phyloP scores from a whole-genome alignment of 1,140 invertebrate genomes.

The Drosophila pallidifrons region DNA sequence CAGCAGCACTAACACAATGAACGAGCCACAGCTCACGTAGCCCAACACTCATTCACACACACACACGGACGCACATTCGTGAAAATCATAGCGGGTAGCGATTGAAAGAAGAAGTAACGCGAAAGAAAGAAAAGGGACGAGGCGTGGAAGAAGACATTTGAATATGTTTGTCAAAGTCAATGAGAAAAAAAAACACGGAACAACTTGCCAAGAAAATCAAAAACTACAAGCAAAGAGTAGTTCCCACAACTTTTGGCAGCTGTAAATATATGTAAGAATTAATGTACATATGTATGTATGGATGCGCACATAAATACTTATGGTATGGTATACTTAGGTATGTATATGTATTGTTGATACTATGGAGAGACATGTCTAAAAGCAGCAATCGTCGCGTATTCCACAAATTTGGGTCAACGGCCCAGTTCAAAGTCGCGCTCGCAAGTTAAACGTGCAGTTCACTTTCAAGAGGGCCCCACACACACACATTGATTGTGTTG shows the following conservation, averaged over 20 bases:
- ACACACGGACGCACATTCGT: slow-evolving; percentile 37
- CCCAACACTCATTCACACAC: slow-evolving; percentile 46
- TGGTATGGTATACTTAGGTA: not conserved
- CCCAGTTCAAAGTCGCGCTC: slow-evolving; percentile 67
- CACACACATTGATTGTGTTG: slow-evolving; percentile 1
- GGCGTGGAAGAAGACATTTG: slow-evolving; percentile 18
- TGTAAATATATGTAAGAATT: slow-evolving; percentile 27
- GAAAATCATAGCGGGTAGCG: slow-evolving; percentile 33
- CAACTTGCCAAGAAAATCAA: slow-evolving; percentile 11
- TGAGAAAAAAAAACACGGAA: slow-evolving; percentile 29
- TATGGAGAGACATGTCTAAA: slow-evolving; percentile 2
- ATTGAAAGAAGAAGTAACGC: slow-evolving; percentile 23
- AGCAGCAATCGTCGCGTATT: slow-evolving; percentile 7
- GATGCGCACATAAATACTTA: not conserved
- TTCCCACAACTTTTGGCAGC: slow-evolving; percentile 29
- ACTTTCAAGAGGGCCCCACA: slow-evolving; percentile 11
- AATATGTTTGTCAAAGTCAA: slow-evolving; percentile 36
- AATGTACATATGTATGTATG: not conserved
- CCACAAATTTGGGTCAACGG: slow-evolving; percentile 65
- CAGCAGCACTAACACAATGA: slow-evolving; percentile 57
- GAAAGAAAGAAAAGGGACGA: slow-evolving; percentile 3
- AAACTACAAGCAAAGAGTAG: slow-evolving; percentile 19
- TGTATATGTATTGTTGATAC: slow-evolving; percentile 13
- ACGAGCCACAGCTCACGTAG: slow-evolving; percentile 76
- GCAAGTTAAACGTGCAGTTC: slow-evolving; percentile 13